These are phyloP conservation scores for Tenebrio molitor DNA, from an alignment of 1,140 invertebrate genomes.

Conservation along the genomic window DNA sequence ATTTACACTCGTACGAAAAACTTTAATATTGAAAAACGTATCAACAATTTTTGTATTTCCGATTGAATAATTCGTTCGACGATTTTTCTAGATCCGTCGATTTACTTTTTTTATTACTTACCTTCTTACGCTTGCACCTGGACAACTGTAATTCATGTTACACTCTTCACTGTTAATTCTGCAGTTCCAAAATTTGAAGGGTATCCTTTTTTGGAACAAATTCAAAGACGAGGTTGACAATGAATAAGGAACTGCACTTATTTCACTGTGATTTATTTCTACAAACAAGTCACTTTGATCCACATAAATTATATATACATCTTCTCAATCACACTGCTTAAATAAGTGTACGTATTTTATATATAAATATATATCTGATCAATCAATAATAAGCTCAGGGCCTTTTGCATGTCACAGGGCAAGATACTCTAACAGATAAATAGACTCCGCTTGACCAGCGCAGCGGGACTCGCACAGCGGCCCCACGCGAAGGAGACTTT, in stretches of 20 bases:
- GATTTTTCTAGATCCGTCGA: no score
- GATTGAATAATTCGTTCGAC: no score
- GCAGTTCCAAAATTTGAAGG: no score
- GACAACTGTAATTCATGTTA: no score
- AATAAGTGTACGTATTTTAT: conserved; percentile 63
- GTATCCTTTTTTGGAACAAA: no score
- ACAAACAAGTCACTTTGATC: conserved; percentile 65
- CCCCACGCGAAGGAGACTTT: conserved; percentile 48
- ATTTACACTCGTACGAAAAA: no score
- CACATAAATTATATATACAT: conserved; percentile 67
- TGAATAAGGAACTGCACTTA: conserved; percentile 35
- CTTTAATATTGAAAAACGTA: no score
- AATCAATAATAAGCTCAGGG: conserved; percentile 63
- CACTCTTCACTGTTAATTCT: no score
- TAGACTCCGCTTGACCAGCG: conserved; percentile 49
- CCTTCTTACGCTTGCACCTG: no score
- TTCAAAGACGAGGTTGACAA: not conserved
- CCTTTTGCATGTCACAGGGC: conserved; percentile 59
- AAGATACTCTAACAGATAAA: conserved; percentile 57
- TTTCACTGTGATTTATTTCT: conserved; percentile 60
- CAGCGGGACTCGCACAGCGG: conserved; percentile 50
- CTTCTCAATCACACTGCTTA: conserved; percentile 65
- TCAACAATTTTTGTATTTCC: no score
- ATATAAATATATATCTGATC: conserved; percentile 61
- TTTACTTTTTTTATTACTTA: no score